Percentiles rank a stretch among this genome's conserved stretches.
These are phyloP conservation scores for Rhabdophis nuchalis DNA, from an alignment of 2,797 vertebrate species.

Conservation along the genomic window DNA sequence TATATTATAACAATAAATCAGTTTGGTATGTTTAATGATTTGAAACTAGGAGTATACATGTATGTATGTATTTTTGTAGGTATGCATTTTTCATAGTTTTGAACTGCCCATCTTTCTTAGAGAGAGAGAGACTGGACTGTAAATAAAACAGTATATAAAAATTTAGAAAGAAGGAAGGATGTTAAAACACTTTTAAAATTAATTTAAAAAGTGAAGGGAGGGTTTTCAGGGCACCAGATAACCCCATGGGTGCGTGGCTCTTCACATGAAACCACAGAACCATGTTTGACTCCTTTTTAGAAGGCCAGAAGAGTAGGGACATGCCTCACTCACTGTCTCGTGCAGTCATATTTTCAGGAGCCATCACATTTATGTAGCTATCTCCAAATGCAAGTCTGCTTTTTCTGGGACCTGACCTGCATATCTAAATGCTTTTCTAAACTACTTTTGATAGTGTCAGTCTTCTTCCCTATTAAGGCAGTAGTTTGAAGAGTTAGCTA, in stretches of 20 bases:
- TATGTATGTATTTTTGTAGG: background rate
- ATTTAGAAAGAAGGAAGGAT: background rate
- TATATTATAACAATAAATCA: background rate
- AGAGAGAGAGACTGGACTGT: background rate
- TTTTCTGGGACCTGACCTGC: background rate
- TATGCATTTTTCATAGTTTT: background rate
- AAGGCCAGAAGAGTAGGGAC: background rate
- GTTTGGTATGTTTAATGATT: background rate
- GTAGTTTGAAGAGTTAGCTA: conserved; percentile 3
- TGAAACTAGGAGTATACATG: background rate
- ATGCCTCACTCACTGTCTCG: background rate
- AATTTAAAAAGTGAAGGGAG: background rate
- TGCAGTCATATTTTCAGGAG: conserved; percentile 7
- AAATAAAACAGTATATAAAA: background rate
- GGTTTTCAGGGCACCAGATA: background rate
- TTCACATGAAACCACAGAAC: background rate
- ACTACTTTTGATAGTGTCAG: conserved; percentile 3
- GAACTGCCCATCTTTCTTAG: background rate
- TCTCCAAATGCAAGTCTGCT: background rate
- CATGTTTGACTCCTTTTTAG: background rate
- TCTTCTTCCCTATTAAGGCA: conserved; percentile 16
- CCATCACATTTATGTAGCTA: background rate
- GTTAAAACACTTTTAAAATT: background rate
- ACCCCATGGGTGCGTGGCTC: background rate
- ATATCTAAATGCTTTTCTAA: background rate